Evolutionary conservation across 2,888 invertebrate species (phyloP).

Genomic region (Dryobota labecula): DNA sequence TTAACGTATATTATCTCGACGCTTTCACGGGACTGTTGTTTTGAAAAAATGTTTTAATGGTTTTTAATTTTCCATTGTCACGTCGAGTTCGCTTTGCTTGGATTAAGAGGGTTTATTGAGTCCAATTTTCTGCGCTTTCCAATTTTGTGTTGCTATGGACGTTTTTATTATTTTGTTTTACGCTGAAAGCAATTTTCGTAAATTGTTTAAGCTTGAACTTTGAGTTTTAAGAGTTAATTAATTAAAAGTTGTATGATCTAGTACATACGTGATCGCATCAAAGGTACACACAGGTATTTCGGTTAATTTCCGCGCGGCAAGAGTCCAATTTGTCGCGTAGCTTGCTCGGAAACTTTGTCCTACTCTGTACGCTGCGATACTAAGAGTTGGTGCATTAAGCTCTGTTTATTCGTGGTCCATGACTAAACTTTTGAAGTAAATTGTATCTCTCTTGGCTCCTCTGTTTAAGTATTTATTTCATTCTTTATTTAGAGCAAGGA

Average conservation of each 20-base stretch:
- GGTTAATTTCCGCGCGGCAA: constrained; percentile 60
- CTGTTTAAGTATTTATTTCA: constrained; percentile 60
- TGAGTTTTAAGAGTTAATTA: constrained; percentile 42
- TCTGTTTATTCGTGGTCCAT: constrained; percentile 73
- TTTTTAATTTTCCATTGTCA: constrained; percentile 64
- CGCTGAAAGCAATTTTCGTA: constrained; percentile 4
- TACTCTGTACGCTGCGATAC: constrained; percentile 54
- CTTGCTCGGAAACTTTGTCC: constrained; percentile 64
- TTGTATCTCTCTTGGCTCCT: constrained; percentile 64
- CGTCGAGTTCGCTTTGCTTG: constrained; percentile 38
- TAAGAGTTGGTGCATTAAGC: constrained; percentile 68
- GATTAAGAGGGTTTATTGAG: constrained; percentile 57
- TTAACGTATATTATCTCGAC: constrained; percentile 60
- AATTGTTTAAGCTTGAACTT: constrained; percentile 17
- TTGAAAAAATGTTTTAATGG: constrained; percentile 63
- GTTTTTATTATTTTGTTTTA: constrained; percentile 25
- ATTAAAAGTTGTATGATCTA: constrained; percentile 60
- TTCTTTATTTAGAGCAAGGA: constrained; percentile 45
- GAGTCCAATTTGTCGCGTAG: constrained; percentile 73
- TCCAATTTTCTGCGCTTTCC: constrained; percentile 40
- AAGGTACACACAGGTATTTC: constrained; percentile 63
- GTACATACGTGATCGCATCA: constrained; percentile 52
- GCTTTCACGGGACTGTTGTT: constrained; percentile 53
- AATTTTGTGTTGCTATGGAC: constrained; percentile 21
- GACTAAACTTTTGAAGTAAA: constrained; percentile 73